These are phyloP conservation scores for Euplexia lucipara DNA, from an alignment of 2,888 invertebrate genomes.

Conservation along the genomic window DNA sequence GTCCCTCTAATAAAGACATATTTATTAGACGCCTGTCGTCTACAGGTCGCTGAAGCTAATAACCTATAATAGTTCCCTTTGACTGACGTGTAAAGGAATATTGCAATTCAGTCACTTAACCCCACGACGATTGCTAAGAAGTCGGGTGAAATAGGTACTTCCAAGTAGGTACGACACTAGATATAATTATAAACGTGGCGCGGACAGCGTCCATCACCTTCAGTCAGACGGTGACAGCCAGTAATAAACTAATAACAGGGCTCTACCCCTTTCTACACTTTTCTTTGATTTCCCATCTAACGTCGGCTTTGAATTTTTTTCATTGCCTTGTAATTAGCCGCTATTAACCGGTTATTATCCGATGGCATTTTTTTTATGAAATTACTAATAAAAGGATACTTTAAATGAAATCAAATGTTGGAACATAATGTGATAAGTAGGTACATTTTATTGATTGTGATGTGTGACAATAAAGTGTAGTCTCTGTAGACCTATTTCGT, in stretches of 20 bases:
- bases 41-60: constrained; percentile 29
- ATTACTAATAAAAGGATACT: constrained; percentile 44
- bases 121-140: constrained; percentile 51
- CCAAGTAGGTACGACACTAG: constrained; percentile 48
- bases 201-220: constrained; percentile 81
- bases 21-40: constrained; percentile 19
- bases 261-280: constrained; percentile 82
- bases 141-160: constrained; percentile 47
- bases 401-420: constrained; percentile 33
- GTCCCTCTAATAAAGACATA: constrained; percentile 4
- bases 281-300: constrained; percentile 86
- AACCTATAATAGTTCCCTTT: constrained; percentile 41
- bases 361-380: constrained; percentile 56
- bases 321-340: constrained; percentile 79
- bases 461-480: constrained; percentile 1
- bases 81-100: constrained; percentile 52
- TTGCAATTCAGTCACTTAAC: constrained; percentile 52
- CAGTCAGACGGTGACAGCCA: constrained; percentile 73
- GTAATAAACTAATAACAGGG: constrained; percentile 87
- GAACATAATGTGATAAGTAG: constrained; percentile 17
- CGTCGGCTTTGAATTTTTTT: constrained; percentile 73
- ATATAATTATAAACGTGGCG: constrained; percentile 74
- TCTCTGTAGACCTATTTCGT: background rate
- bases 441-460: constrained; percentile 45
- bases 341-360: constrained; percentile 73